Base-by-base conservation (phyloP, 2,888 invertebrate genomes). In the Sialis fuliginosa region DNA sequence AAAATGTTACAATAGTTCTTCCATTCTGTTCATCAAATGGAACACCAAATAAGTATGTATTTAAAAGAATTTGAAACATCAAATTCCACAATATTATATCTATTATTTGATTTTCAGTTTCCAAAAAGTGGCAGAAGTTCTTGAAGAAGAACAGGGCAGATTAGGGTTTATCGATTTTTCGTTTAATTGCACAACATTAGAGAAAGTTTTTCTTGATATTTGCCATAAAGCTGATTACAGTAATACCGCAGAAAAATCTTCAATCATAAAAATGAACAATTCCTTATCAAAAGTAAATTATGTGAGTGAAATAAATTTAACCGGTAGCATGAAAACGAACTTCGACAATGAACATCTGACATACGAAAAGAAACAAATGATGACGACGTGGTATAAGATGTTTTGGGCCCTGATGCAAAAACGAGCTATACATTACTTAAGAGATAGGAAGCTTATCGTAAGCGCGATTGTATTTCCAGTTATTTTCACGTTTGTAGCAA, bases 161-260 rank as follows among this genome's bases (percentile, higher is more conserved):
- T 64, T 71, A 37, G 70, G 66, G 40, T 73, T 70, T 56, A 62
- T 58, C 6, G 65, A 64, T 49, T 69, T 72, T 53, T 61, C 66
- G 9, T 55, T 80, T 52, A 75, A 75, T 58, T 77, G 78, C 60
- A 74, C 74, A 60, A 74, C 71, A 40, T 62, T 81, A 49, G 79
- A 80, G 54, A 72, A 75, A 54, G 74, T 80, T 42, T 79, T 80
- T 59, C 67, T 69, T 53, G 68, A 68, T 53, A 64, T 75, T 48
- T 72, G 71, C 52, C 58, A 62, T 2, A 61, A 66, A 42, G 68
- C 66, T 0, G 70, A 73, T 46, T 51, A 48, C 12, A 12, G 54
- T 56, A 54, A 54, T 40, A 45, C 37, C 40, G 51, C 30, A 8
- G 8, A 32, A 13, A 7, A 33, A 35, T n/a, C 39, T 8, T 13